These are phyloP conservation scores for Dinocampus coccinellae DNA, from an alignment of 2,888 invertebrate genomes.

Conservation along the genomic window DNA sequence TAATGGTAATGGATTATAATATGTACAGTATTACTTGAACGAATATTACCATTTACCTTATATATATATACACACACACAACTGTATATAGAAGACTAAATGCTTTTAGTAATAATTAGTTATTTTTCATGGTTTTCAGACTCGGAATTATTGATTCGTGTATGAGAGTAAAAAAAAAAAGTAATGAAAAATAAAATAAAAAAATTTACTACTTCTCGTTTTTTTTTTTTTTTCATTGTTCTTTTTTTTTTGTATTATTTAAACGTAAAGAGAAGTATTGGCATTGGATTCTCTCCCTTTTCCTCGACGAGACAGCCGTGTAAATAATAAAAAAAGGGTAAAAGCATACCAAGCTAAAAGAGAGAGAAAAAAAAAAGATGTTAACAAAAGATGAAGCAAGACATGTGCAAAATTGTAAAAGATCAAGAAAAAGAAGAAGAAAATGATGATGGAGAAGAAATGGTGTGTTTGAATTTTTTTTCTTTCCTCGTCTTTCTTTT, in stretches of 20 bases:
- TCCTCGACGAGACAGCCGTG: conserved; percentile 1
- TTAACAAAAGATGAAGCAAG: conserved; percentile 3
- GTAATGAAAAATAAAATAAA: no score
- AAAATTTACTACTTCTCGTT: neutral
- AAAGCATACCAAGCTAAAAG: conserved; percentile 2
- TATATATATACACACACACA: neutral
- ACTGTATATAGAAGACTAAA: neutral
- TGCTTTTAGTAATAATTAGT: neutral
- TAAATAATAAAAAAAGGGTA: conserved; percentile 33
- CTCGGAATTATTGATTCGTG: neutral
- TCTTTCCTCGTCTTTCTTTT: neutral
- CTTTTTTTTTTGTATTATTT: neutral
- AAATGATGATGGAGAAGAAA: neutral
- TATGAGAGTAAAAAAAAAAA: neutral
- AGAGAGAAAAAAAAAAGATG: neutral
- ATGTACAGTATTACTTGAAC: neutral
- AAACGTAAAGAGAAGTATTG: conserved; percentile 1
- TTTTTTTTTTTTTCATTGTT: neutral
- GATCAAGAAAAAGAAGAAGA: conserved; percentile 1
- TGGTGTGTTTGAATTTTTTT: neutral
- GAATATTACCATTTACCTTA: neutral
- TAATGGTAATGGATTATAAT: neutral
- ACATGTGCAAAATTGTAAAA: neutral
- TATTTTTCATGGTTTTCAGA: neutral
- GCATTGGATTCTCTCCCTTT: neutral